Conservation (phyloP, 2,797 vertebrate species). For the Phoebastria nigripes region DNA sequence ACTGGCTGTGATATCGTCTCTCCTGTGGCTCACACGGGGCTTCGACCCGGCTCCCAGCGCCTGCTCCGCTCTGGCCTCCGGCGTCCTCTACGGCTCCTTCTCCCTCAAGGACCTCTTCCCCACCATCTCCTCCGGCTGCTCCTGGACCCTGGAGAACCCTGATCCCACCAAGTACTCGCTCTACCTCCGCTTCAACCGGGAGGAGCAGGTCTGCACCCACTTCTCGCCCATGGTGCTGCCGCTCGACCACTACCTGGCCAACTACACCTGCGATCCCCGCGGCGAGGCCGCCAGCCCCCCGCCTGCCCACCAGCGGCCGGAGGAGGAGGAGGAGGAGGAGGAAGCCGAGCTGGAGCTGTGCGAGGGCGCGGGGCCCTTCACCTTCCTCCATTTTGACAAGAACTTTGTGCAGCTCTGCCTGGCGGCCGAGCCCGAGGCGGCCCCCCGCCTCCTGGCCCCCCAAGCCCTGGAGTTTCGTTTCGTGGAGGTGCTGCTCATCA, state of each 20-base stretch:
- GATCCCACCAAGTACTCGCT: conserved; percentile 98
- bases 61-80: conserved; percentile 94
- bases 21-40: conserved; percentile 87
- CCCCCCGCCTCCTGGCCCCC: conserved; percentile 77
- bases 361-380: conserved; percentile 76
- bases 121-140: conserved; percentile 88
- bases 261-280: conserved; percentile 90
- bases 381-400: conserved; percentile 96
- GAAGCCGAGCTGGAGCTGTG: conserved; percentile 87
- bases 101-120: conserved; percentile 98
- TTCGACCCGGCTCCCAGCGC: conserved; percentile 84
- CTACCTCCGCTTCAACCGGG: conserved; percentile 93
- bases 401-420: conserved; percentile 96
- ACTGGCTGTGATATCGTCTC: conserved; percentile 97
- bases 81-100: conserved; percentile 97
- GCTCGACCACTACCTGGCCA: conserved; percentile 93
- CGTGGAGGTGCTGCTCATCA: conserved; percentile 93
- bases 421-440: conserved; percentile 79
- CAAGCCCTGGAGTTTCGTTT: conserved; percentile 89
- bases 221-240: conserved; percentile 92
- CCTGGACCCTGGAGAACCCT: conserved; percentile 98
- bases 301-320: not conserved
- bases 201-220: conserved; percentile 88
- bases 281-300: conserved; percentile 25
- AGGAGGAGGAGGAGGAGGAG: conserved; percentile 71